Conservation (phyloP, 2,113 vertebrate genomes). For the Rousettus leschenaultii region DNA sequence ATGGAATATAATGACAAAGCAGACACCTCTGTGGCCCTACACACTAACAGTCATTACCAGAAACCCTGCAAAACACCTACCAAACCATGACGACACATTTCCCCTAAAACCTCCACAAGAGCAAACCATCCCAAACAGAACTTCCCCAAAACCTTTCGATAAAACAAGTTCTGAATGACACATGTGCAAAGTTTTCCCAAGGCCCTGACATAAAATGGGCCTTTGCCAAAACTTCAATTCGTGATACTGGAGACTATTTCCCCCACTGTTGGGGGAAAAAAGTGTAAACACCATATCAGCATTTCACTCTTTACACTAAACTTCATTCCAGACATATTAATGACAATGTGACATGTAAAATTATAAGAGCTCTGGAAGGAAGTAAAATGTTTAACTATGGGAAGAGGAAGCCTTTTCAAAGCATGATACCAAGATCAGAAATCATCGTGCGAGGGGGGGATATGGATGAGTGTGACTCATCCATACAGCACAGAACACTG, state of each 20-base stretch:
- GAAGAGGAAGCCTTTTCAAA: neutral
- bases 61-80: neutral
- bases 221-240: neutral
- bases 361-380: neutral
- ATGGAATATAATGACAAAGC: accelerated
- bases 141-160: neutral
- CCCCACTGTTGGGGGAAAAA: neutral
- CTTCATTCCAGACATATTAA: neutral
- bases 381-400: neutral
- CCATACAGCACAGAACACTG: neutral
- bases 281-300: neutral
- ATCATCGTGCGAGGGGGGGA: too few relatives aligned
- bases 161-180: neutral
- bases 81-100: neutral
- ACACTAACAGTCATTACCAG: neutral
- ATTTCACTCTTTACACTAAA: neutral
- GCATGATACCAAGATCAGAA: neutral
- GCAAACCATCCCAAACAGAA: neutral
- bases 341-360: neutral
- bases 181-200: neutral
- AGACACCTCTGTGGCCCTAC: too few relatives aligned
- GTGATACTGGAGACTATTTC: neutral
- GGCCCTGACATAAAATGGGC: neutral
- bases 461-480: neutral
- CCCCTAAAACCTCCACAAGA: neutral